Percentiles rank a stretch among this genome's conserved stretches.
phyloP scores from a whole-genome alignment of 2,888 invertebrate genomes.

The Galeopsomyia nigrocyanea region DNA sequence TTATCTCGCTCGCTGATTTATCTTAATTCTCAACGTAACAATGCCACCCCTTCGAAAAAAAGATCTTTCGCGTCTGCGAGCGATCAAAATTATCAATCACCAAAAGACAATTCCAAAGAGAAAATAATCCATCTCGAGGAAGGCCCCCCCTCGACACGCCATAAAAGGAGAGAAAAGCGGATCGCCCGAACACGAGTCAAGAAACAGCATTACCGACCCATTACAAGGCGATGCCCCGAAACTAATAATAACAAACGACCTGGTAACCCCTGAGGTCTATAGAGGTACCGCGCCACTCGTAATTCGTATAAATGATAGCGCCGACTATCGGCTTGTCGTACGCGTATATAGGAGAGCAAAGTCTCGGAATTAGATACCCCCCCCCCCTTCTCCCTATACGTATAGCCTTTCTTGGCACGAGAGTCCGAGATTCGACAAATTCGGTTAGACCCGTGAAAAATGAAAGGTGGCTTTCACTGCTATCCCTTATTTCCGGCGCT shows the following conservation, averaged over 20 bases:
- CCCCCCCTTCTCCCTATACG: slow-evolving; percentile 53
- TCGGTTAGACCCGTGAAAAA: slow-evolving; percentile 67
- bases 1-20: no score
- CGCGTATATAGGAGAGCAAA: slow-evolving; percentile 49
- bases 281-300: slow-evolving; percentile 54
- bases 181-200: neutral
- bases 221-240: slow-evolving; percentile 53
- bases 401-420: slow-evolving; percentile 44
- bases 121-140: neutral
- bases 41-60: neutral
- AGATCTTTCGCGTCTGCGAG: neutral
- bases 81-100: slow-evolving; percentile 28
- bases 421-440: slow-evolving; percentile 67
- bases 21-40: neutral
- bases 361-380: slow-evolving; percentile 66
- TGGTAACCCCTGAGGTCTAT: slow-evolving; percentile 52
- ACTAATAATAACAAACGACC: slow-evolving; percentile 65
- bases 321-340: slow-evolving; percentile 47
- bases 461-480: slow-evolving; percentile 54
- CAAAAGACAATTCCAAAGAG: neutral
- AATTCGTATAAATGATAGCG: slow-evolving; percentile 69
- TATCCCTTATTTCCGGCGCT: slow-evolving; percentile 3
- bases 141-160: neutral
- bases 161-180: neutral
- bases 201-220: slow-evolving; percentile 49